Evolutionary conservation across 2,113 vertebrate species (phyloP).

Genomic region (Salvelinus fontinalis): DNA sequence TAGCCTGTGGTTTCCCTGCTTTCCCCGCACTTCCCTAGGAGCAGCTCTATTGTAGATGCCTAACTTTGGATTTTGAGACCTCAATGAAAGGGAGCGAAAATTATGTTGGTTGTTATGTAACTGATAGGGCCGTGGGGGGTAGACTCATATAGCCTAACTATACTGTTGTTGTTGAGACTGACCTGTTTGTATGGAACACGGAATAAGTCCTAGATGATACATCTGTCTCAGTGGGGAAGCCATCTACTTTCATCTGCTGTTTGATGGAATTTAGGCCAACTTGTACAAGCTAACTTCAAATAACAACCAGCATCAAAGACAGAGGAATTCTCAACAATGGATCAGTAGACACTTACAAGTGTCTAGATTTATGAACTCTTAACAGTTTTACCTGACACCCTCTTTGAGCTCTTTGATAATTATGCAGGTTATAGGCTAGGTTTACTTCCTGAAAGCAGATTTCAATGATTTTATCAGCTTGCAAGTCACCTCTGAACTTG

Average conservation of each 20-base stretch:
- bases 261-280: not conserved
- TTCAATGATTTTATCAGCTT: conserved; percentile 7
- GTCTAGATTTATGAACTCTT: conserved; percentile 19
- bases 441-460: not conserved
- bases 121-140: not conserved
- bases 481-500: conserved; percentile 11
- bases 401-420: not conserved
- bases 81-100: not conserved
- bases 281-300: conserved; percentile 11
- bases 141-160: not conserved
- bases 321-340: conserved; percentile 31
- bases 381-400: not conserved
- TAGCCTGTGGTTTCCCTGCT: not conserved
- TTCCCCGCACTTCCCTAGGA: not conserved
- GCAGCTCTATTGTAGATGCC: not conserved
- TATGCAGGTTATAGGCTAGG: not conserved
- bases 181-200: conserved; percentile 8
- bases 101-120: not conserved
- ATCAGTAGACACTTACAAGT: conserved; percentile 16
- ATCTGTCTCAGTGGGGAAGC: conserved; percentile 26
- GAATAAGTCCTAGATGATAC: conserved; percentile 8
- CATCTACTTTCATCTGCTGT: conserved; percentile 21
- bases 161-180: not conserved
- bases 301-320: conserved; percentile 30
- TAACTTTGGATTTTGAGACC: not conserved